Evolutionary conservation across 2,888 invertebrate species (phyloP).

Genomic region (Thalpophila matura): DNA sequence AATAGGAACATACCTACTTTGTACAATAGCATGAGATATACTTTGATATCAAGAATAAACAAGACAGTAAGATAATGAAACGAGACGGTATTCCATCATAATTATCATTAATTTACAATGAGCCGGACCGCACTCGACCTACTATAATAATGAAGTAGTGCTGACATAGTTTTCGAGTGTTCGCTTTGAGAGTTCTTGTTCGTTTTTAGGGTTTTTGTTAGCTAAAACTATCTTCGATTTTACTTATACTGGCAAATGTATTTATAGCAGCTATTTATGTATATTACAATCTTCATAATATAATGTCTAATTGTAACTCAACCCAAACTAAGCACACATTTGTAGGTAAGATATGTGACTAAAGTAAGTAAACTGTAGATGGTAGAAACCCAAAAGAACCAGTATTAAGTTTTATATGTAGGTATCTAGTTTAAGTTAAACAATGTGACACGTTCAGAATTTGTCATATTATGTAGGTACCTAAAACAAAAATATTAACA

Average conservation of each 20-base stretch:
- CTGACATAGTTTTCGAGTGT: slow-evolving; percentile 32
- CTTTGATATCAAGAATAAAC: slow-evolving; percentile 79
- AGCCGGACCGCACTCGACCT: slow-evolving; percentile 78
- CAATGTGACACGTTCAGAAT: slow-evolving; percentile 19
- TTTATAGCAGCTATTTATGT: slow-evolving; percentile 21
- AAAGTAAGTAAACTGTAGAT: slow-evolving; percentile 42
- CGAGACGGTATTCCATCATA: slow-evolving; percentile 75
- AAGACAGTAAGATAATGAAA: slow-evolving; percentile 77
- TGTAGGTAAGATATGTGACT: neutral
- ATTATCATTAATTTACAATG: slow-evolving; percentile 80
- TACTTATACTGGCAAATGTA: slow-evolving; percentile 33
- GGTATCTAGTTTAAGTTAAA: slow-evolving; percentile 33
- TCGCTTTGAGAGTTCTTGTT: slow-evolving; percentile 7
- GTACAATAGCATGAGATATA: slow-evolving; percentile 62
- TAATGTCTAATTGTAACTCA: slow-evolving; percentile 17
- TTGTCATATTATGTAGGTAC: slow-evolving; percentile 22
- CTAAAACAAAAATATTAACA: slow-evolving; percentile 27
- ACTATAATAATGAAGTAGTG: slow-evolving; percentile 64
- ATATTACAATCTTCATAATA: slow-evolving; percentile 13
- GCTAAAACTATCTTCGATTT: slow-evolving; percentile 29
- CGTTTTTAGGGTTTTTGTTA: slow-evolving; percentile 2
- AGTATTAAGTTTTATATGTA: slow-evolving; percentile 60
- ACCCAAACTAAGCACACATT: slow-evolving; percentile 7
- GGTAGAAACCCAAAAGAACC: slow-evolving; percentile 52
- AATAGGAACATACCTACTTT: slow-evolving; percentile 58